Evolutionary conservation across 2,888 invertebrate species (phyloP).

Genomic region (Coelinius sp.): DNA sequence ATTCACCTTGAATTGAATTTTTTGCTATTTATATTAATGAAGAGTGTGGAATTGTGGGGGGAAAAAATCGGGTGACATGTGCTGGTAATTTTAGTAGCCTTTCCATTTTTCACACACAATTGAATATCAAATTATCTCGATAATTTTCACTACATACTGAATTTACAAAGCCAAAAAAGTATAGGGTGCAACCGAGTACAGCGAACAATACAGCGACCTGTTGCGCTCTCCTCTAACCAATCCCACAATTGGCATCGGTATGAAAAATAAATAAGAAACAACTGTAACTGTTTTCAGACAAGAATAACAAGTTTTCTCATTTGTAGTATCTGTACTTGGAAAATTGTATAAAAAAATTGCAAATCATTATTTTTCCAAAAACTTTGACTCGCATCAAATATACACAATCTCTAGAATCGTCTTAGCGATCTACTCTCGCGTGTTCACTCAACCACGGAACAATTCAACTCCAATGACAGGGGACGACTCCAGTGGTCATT

Average conservation of each 20-base stretch:
- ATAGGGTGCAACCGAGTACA: background rate
- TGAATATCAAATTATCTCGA: too few relatives aligned
- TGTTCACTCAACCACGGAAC: background rate
- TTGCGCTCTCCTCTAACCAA: background rate
- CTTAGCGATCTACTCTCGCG: background rate
- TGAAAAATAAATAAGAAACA: background rate
- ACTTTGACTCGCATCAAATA: background rate
- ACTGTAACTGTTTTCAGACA: background rate
- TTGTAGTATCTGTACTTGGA: background rate
- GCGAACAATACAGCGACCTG: background rate
- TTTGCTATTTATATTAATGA: background rate
- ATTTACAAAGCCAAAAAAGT: background rate
- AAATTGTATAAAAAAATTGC: too few relatives aligned
- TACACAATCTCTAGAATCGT: background rate
- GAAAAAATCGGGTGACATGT: background rate
- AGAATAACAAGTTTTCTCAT: background rate
- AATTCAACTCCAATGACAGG: background rate
- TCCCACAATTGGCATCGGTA: background rate
- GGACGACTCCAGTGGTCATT: conserved; percentile 7
- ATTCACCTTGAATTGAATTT: background rate
- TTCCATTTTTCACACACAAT: too few relatives aligned
- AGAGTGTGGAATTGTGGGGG: background rate
- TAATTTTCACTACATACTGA: too few relatives aligned
- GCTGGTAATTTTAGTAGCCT: background rate
- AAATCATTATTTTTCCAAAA: too few relatives aligned